phyloP scores from a whole-genome alignment of 2,888 invertebrate genomes.

The Agrotis segetum region DNA sequence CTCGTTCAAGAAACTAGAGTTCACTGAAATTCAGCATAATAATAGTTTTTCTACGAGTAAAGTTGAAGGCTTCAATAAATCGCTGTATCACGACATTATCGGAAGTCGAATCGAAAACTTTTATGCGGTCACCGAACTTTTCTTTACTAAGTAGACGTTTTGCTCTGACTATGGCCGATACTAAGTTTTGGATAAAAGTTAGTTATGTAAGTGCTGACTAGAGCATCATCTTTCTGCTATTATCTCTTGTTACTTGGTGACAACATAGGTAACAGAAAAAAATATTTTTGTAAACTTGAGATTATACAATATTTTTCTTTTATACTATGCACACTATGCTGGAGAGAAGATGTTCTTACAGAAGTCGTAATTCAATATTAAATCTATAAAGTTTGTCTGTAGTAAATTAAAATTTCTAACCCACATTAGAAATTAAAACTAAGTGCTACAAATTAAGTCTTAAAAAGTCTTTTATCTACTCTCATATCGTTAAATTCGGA shows the following conservation, averaged over 20 bases:
- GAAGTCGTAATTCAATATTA: too few species aligned
- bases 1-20: slow-evolving; percentile 2
- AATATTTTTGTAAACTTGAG: too few species aligned
- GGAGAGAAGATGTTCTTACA: too few species aligned
- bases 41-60: slow-evolving; percentile 23
- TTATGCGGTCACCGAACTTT: slow-evolving; percentile 48
- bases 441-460: too few species aligned
- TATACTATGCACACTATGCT: too few species aligned
- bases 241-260: background rate
- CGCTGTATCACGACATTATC: slow-evolving; percentile 41
- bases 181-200: slow-evolving; percentile 14
- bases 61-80: slow-evolving; percentile 39
- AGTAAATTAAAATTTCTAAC: too few species aligned
- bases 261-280: too few species aligned
- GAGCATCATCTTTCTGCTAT: background rate
- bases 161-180: background rate
- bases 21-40: slow-evolving; percentile 25
- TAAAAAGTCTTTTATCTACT: background rate
- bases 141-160: slow-evolving; percentile 6
- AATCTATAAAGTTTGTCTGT: too few species aligned
- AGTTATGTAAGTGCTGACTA: slow-evolving; percentile 1
- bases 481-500: too few species aligned
- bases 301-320: too few species aligned
- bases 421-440: too few species aligned
- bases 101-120: slow-evolving; percentile 43